Base-by-base conservation (phyloP, 1,140 invertebrate genomes). In the Odontomachus brunneus region DNA sequence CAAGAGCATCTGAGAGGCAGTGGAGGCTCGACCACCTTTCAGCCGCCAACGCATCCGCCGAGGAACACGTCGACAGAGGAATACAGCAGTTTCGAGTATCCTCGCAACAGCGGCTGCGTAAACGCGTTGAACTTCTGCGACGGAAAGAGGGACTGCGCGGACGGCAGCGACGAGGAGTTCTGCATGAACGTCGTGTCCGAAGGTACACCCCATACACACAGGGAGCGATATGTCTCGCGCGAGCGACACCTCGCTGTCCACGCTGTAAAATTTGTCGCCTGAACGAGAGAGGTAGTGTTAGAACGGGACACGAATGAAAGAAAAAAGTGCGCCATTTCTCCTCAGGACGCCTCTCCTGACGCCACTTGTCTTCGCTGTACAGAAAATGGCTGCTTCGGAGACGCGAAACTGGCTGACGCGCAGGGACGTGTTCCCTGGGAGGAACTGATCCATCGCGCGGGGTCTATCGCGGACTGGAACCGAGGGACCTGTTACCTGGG, bases 121-220 rank as follows among this genome's bases (percentile, higher is more conserved):
- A 88, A 91, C 29, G 66, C 67, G 0, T 38, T 87, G 24, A 87
- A 87, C 69, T 69, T 89, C 38, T 96, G 95, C 91, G 92, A 96
- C 83, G 90, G 90, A 14, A 53, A 75, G 15, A 51, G 48, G 11
- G 91, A 95, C 88, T 95, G 95, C 73, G 44, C 84, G 1, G 94
- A 95, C 85, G 90, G 89, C 11, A 90, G 90, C 26, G 95, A 95
- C 88, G 95, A 95, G 88, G 87, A 84, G 11, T 84, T 91, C 38
- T 95, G 94, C 85, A 87, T 62, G 2, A 49, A 72, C 24, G n/a
- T n/a, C n/a, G n/a, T n/a, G n/a, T 82, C 51, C 63, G 5, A 74
- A 83, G 84, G 84, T 84, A 84, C 22, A 51, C 4, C 19, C n/a
- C n/a, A n/a, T n/a, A n/a, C n/a, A 38, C 19, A 3, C 29, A 57